phyloP scores from a whole-genome alignment of 1,140 invertebrate species.

The Caenorhabditis tropicalis region DNA sequence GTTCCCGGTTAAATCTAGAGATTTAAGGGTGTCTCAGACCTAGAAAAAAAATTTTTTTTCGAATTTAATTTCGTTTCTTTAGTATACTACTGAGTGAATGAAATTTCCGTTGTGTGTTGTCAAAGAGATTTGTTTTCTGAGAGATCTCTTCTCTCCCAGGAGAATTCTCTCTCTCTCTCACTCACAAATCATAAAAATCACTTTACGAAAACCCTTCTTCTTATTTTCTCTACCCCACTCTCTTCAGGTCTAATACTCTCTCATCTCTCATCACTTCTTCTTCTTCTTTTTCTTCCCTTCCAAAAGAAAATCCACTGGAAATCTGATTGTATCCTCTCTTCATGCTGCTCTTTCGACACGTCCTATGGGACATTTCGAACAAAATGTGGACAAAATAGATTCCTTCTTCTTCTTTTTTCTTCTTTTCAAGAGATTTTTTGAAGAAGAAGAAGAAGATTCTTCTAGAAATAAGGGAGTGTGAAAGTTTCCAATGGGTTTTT shows the following conservation, averaged over 20 bases:
- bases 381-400: not conserved
- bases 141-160: not conserved
- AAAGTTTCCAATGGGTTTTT: too few relatives aligned
- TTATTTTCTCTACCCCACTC: not conserved
- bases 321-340: not conserved
- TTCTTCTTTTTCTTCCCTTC: not conserved
- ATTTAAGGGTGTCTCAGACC: too few relatives aligned
- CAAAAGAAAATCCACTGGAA: not conserved
- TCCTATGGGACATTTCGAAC: not conserved
- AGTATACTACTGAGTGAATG: too few relatives aligned
- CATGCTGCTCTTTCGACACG: not conserved
- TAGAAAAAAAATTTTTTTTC: too few relatives aligned
- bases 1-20: too few relatives aligned
- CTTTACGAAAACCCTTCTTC: not conserved
- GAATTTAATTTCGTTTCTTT: too few relatives aligned
- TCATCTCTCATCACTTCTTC: not conserved
- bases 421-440: not conserved
- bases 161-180: not conserved
- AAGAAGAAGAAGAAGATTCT: not conserved
- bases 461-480: not conserved
- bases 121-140: not conserved
- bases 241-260: not conserved
- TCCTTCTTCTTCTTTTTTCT: not conserved
- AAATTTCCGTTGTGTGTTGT: too few relatives aligned
- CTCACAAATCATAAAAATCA: conserved; percentile 45